Evolutionary conservation across 2,888 invertebrate genomes (phyloP), one percentile per base, ranked within the genome.

Genomic region (Ptilodon capucinus): DNA sequence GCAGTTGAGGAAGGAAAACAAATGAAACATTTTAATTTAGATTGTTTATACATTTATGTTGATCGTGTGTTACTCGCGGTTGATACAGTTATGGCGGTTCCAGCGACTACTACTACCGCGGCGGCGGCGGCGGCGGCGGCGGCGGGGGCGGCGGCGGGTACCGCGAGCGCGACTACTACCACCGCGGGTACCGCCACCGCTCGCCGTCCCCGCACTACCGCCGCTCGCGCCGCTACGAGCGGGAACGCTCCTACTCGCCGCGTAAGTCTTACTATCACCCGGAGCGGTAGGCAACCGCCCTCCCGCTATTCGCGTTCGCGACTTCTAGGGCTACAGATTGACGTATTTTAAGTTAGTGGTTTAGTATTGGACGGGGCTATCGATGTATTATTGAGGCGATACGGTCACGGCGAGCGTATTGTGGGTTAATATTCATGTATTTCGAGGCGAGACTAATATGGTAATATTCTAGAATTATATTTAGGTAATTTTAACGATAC

Each of bases 191-290:
- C 81, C 85, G 92, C 42, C 92, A 92, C 79, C 91, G 94, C 60
- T 93, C 95, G 41, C 95, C 95, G 25, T 95, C 95, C 44, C 95
- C 95, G 51, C 94, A 95, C 86, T 94, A 94, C 87, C 92, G 92
- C 69, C 92, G 93, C 66, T 86, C 93, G 60, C 91, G 94, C 55
- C 94, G 94, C 68, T 94, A 95, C 80, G 95, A 95, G 64, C 92
- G 95, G 50, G 95, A 95, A 60, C 94, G 95, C 70, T 96, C 96
- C 57, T 95, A 95, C 85, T 95, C 95, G 70, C 96, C 95, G 82
- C 95, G 95, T 95, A 94, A 95, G 95, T 95, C 84, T 59, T 75
- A 75, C 70, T 75, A 74, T 73, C 71, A 73, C 50, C 72, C 70
- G 58, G 71, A 75, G 53, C 72, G 74, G 46, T 71, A 71, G 54